phyloP scores from a whole-genome alignment of 2,888 invertebrate species.

The Aphodius granarius region DNA sequence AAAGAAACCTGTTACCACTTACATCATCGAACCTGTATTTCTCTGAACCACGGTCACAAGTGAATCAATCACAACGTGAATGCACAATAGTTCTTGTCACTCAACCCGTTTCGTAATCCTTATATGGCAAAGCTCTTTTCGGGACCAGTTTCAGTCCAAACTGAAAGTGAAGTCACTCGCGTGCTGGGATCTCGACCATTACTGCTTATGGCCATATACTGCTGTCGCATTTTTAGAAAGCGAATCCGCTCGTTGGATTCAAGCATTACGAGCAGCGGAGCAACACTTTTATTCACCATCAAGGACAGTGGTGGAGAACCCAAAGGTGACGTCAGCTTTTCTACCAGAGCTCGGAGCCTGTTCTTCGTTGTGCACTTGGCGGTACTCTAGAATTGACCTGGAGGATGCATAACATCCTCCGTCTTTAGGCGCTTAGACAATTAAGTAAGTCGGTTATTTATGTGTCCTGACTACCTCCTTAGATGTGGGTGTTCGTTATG shows the following conservation, averaged over 20 bases:
- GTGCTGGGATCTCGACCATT: not conserved
- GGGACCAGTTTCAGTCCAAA: not conserved
- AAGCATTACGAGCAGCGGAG: not conserved
- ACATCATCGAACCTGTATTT: not conserved
- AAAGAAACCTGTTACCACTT: not conserved
- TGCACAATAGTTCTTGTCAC: not conserved
- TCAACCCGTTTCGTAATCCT: not conserved
- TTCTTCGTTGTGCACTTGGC: not conserved
- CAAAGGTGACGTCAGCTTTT: not conserved
- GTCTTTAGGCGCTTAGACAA: not conserved
- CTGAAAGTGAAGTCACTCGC: slow-evolving; percentile 1
- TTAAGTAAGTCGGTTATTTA: not conserved
- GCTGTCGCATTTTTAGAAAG: slow-evolving; percentile 28
- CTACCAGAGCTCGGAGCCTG: not conserved
- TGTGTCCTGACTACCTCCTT: too few relatives aligned
- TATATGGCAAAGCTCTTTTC: not conserved
- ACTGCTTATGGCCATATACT: not conserved
- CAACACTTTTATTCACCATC: not conserved
- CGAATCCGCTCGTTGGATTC: slow-evolving; percentile 18
- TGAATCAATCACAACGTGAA: not conserved
- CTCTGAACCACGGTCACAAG: not conserved
- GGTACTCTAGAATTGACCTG: not conserved
- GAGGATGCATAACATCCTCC: not conserved
- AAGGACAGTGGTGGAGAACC: not conserved
- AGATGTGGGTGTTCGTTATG: not conserved